Conservation (phyloP, 35 echinoderm and acorn worm genomes). For the Anneissia japonica region DNA sequence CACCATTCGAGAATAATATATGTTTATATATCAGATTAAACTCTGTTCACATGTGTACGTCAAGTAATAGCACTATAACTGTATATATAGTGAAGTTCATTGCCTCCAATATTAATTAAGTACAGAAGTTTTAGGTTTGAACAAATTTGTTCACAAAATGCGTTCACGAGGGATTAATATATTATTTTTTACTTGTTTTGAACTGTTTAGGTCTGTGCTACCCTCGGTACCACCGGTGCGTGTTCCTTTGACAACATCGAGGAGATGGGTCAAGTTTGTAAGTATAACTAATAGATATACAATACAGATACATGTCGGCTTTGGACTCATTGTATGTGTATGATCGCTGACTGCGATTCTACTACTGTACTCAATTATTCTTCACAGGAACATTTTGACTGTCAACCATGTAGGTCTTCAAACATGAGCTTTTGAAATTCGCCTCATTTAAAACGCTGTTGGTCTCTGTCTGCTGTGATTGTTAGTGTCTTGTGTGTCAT, state of each 20-base stretch:
- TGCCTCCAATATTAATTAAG: no score
- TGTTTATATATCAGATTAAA: no score
- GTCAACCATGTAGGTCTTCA: no score
- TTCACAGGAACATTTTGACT: no score
- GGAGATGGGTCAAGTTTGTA: slow-evolving; percentile 84
- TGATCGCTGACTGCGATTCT: not conserved
- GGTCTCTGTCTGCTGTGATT: no score
- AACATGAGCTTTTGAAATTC: no score
- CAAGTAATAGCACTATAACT: no score
- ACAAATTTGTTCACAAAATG: not conserved
- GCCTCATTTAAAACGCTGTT: no score
- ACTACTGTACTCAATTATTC: not conserved
- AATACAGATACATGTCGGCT: not conserved
- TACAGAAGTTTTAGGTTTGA: not conserved
- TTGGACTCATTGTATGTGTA: not conserved
- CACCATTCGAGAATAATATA: not conserved
- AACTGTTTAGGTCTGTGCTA: slow-evolving; percentile 74
- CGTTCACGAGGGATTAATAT: not conserved
- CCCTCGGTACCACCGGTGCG: slow-evolving; percentile 81
- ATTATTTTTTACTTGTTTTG: not conserved
- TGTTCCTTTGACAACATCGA: slow-evolving; percentile 91
- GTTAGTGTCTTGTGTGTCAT: no score
- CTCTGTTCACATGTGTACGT: no score
- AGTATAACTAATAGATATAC: slow-evolving; percentile 37
- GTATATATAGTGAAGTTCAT: no score